Evolutionary conservation across 2,888 invertebrate genomes (phyloP), one percentile per base, ranked within the genome.

Genomic region (Agrilus biguttatus): DNA sequence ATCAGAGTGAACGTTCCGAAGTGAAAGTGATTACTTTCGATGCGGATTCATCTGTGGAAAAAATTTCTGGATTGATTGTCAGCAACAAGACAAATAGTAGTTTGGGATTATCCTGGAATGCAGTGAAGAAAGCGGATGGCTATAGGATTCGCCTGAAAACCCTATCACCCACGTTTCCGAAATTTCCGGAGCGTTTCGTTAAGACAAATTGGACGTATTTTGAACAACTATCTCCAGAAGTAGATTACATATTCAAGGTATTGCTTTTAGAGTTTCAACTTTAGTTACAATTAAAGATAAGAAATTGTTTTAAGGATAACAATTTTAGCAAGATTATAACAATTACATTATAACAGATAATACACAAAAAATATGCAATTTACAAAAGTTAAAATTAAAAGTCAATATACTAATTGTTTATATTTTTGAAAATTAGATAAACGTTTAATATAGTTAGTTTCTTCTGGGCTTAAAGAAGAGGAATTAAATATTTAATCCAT

Each of bases 11-110:
- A 5, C 68, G 71, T 1, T 84, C 85, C 0, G 67, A 72, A 13
- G 69, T 76, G 2, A 67, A 68, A 6, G 69, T 64, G 6, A 57
- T 86, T 10, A 65, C 65, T 1, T 83, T 83, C 57, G 81, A 83
- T 53, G 75, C 74, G 1, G 69, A 74, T 12, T 75, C 78, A 0
- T 75, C 78, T 52, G 69, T 83, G 3, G 77, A 77, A 48, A 68
- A 71, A 10, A 67, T 84, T 0, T 65, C 69, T 37, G 72, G 77
- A 50, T 67, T 83, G 2, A 59, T 62, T 36, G 60, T 76, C 23
- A 53, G 65, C 1, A 66, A 67, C 0, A 59, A 64, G 3, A 73
- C 74, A 14, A 70, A 73, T 19, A 67, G 68, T 3, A 67, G 72
- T 0, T 71, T 80, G 0, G 66, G 62, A 1, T 56, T 87, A 5